Evolutionary conservation across 2,113 vertebrate genomes (phyloP), one percentile per base, ranked within the genome.

Genomic region (Gadus chalcogrammus): DNA sequence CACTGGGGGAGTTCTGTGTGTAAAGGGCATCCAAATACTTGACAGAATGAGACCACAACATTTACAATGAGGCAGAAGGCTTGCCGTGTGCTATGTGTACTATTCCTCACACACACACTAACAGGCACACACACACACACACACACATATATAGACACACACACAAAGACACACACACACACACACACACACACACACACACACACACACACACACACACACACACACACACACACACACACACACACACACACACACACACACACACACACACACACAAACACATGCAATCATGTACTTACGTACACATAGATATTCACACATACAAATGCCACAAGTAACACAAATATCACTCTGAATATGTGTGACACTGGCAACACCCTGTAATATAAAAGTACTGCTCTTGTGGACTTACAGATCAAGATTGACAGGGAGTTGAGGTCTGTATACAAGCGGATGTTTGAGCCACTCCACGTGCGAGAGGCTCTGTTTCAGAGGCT

Each of bases 371-470:
- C 4, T 3, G 55, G 55, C 15, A 16, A 17, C 9, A 17, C 3
- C 15, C 16, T 60, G 61, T 53, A 17, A 48, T 4, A 16, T 20
- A 65, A 12, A 35, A 55, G 3, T 3, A 24, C 11, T 67, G 35
- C 65, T 65, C 5, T 27, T 81, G 61, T 85, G 56, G 7, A 80
- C 8, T 4, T 71, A 17, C 89, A 99, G 97, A 96, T 99, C 66
- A 99, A 98, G 82, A 97, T 99, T 20, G 94, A 98, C 79, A 92
- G 95, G 78, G 97, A 98, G 74, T 91, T 99, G 78, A 93, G 85
- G 53, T 91, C 93, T 0, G 85, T 99, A 78, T 99, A 98, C 89
- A 95, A 92, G 83, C 91, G 94, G 74, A 93, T 97, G 94, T 99
- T 99, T 80, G 94, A 99, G 86, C 97, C 97, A 4, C 94, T 99